phyloP scores from a whole-genome alignment of 2,888 invertebrate species.

The Trilocha varians region DNA sequence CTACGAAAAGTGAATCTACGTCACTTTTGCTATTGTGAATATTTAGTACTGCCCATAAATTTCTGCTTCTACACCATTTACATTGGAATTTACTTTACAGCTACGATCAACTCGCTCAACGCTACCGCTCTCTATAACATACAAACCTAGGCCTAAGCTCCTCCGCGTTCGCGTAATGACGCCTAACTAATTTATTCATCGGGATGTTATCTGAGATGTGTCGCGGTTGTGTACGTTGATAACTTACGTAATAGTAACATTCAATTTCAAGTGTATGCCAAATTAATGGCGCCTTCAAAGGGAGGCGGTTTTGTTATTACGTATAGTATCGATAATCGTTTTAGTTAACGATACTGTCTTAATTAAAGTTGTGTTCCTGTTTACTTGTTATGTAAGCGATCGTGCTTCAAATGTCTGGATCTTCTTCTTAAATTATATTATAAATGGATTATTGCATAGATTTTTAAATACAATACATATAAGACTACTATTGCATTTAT shows the following conservation, averaged over 20 bases:
- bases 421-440: no score
- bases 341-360: background rate
- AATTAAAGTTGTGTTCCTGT: background rate
- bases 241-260: conserved; percentile 1
- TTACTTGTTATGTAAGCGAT: no score
- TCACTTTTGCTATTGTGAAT: no score
- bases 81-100: background rate
- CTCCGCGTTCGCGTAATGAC: conserved; percentile 29
- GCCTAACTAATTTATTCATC: conserved; percentile 47
- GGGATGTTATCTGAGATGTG: conserved; percentile 32
- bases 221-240: conserved; percentile 6
- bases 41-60: no score
- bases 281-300: background rate
- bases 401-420: no score
- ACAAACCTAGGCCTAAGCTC: background rate
- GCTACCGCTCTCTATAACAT: background rate
- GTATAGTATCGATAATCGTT: background rate
- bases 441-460: no score
- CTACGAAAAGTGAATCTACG: no score
- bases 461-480: no score
- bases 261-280: background rate
- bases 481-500: background rate
- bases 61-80: no score
- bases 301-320: background rate
- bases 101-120: background rate